Evolutionary conservation across 1,140 invertebrate species (phyloP), one percentile per base, ranked within the genome.

Genomic region (Pentalonia nigronervosa): DNA sequence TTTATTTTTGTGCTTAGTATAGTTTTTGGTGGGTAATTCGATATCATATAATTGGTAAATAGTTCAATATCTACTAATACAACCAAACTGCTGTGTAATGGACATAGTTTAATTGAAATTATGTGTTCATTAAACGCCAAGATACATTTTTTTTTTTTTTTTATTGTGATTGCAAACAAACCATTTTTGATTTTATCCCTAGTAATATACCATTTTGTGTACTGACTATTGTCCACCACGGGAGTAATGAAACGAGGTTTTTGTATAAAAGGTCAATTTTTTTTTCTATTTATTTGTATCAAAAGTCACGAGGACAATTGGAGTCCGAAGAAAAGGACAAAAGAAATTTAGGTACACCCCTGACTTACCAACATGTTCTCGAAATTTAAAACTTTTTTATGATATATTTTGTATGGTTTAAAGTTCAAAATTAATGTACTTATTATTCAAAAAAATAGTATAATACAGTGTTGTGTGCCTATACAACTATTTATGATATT

Each of bases 261-360:
- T 88, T 89, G 87, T 89, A 21, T 48, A 34, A 88, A 50, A 53
- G 48, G 87, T 89, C 36, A 9, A 89, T 0, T 53, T 53, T 89
- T 89, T 53, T 25, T 53, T 25, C 7, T 89, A 89, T 89, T 53
- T 53, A 89, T 89, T 89, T 53, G 47, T 34, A 34, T 89, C 87
- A 89, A 23, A 89, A 89, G 87, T 89, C 20, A 36, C 9, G n/a
- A 53, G 48, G 8, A 89, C 21, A 89, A 89, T 53, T 89, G 87
- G 9, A 11, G 34, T 36, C 48, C 21, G 21, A 21, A 23, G 17
- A 89, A 36, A 88, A 9, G 87, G 87, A 89, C 48, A 89, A 53
- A 53, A 53, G n/a, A 53, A 53, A 89, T 89, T 25, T 53, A 76
- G 4, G 60, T 76, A n/a, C 14, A 9, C 20, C 2, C 2, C 2